phyloP scores from a whole-genome alignment of 2,113 vertebrate genomes.

The Oncorhynchus tshawytscha region DNA sequence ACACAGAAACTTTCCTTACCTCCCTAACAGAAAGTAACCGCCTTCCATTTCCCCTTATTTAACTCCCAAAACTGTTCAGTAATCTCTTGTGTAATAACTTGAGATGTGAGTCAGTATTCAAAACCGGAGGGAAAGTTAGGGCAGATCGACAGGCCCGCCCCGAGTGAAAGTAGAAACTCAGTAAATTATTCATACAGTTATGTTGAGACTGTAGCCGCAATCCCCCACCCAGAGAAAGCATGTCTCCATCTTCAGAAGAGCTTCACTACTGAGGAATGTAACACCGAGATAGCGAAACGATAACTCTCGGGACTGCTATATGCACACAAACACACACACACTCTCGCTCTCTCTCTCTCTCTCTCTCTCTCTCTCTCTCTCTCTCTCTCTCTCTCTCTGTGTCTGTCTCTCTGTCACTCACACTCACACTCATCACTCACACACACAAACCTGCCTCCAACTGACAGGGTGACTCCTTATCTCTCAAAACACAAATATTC shows the following conservation, averaged over 20 bases:
- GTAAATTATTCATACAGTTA: background rate
- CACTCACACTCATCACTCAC: too few species aligned
- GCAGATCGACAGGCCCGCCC: background rate
- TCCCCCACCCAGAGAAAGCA: background rate
- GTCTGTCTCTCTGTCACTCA: fast-evolving
- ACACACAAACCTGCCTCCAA: background rate
- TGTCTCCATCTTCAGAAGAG: background rate
- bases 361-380: too few species aligned
- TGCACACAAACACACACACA: conserved; percentile 7
- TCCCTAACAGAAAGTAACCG: background rate
- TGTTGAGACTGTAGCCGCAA: background rate
- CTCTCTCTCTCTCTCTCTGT: too few species aligned
- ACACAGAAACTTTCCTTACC: background rate
- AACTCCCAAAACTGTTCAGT: background rate
- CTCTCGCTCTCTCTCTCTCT: too few species aligned
- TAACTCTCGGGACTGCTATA: conserved; percentile 14
- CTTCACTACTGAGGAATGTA: conserved; percentile 44
- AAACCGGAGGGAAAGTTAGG: conserved; percentile 15
- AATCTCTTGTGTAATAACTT: too few species aligned
- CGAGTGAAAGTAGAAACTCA: conserved; percentile 20
- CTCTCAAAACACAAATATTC: conserved; percentile 16
- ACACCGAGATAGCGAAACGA: conserved; percentile 37
- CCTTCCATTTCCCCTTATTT: background rate
- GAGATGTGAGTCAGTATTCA: background rate
- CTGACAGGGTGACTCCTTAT: conserved; percentile 7